Evolutionary conservation across 2,888 invertebrate genomes (phyloP).

Genomic region (Cartodere bifasciata): DNA sequence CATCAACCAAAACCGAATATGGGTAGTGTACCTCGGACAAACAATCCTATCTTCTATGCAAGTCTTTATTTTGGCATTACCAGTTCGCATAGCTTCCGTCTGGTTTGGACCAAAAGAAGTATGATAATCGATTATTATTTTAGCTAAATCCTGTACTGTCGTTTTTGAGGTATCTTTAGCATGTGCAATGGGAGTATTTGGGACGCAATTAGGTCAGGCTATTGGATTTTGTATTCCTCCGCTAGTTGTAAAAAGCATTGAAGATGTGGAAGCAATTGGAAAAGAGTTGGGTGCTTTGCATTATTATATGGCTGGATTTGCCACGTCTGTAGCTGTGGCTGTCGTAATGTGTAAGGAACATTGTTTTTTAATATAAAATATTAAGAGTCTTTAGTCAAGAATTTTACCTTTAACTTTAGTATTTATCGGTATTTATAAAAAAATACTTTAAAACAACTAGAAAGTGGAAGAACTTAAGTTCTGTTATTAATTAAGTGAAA

Average conservation of each 20-base stretch:
- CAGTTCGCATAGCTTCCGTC: constrained; percentile 82
- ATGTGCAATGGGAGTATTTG: constrained; percentile 59
- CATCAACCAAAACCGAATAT: constrained; percentile 67
- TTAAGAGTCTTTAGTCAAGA: no score
- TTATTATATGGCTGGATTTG: constrained; percentile 41
- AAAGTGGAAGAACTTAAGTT: no score
- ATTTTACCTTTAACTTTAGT: no score
- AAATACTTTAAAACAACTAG: no score
- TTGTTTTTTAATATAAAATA: no score
- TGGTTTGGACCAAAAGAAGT: constrained; percentile 96
- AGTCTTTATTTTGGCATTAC: constrained; percentile 82
- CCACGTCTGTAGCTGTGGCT: constrained; percentile 33
- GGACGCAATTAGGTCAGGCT: constrained; percentile 59
- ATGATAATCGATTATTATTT: background rate
- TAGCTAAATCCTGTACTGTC: constrained; percentile 3
- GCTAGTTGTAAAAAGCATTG: constrained; percentile 33
- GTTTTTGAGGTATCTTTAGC: constrained; percentile 42
- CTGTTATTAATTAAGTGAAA: no score
- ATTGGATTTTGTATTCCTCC: constrained; percentile 59
- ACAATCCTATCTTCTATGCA: constrained; percentile 76
- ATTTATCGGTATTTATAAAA: no score
- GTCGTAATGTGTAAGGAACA: constrained; percentile 24
- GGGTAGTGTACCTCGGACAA: constrained; percentile 78
- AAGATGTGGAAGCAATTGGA: constrained; percentile 24
- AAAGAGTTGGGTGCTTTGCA: constrained; percentile 39